Base-by-base conservation (phyloP, 1,140 invertebrate species). In the Heliothis subflexa region DNA sequence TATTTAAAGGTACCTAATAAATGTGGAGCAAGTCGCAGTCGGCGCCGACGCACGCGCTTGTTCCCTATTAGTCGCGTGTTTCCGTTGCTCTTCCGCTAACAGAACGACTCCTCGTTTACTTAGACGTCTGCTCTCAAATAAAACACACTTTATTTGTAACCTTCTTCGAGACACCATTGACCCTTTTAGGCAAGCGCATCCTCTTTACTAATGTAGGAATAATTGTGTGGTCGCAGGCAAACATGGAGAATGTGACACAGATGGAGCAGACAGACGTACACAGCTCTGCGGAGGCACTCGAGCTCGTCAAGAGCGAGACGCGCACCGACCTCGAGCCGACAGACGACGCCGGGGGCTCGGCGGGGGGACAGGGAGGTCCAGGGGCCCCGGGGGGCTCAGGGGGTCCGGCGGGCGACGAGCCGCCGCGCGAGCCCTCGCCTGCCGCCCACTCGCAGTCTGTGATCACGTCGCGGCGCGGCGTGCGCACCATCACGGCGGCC, bases 401-500 rank as follows among this genome's bases (percentile, higher is more conserved):
- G 13, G 45, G 57, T 18, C 21, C n/a, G 57, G 40, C 21, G 83
- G 70, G 77, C 7, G 86, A 86, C 73, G 79, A 76, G 5, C 80
- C 84, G n/a, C 74, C 81, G 81, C 78, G 78, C 3, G 86, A 86
- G 78, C 81, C 78, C 13, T 83, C 84, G n/a, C 76, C 83, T 13
- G 75, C 73, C 49, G 70, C 81, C 57, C 87, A 88, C 62, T 91
- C 81, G 40, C 87, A 88, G 45, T 91, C 95, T 5, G 96, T 96
- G 12, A 96, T 96, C 78, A 95, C 95, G 3, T 94, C 94, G 18
- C 93, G 95, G 25, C 92, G 95, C 47, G 94, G 95, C 47, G 93
- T 96, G 16, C 91, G 96, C n/a, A 96, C 96, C 3, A 96, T 96
- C 68, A 96, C 95, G 4, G 95, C 96, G 3, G 93, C 96, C 10